Conservation (phyloP, 2,888 invertebrate genomes). For the Neuroscelio doddi region DNA sequence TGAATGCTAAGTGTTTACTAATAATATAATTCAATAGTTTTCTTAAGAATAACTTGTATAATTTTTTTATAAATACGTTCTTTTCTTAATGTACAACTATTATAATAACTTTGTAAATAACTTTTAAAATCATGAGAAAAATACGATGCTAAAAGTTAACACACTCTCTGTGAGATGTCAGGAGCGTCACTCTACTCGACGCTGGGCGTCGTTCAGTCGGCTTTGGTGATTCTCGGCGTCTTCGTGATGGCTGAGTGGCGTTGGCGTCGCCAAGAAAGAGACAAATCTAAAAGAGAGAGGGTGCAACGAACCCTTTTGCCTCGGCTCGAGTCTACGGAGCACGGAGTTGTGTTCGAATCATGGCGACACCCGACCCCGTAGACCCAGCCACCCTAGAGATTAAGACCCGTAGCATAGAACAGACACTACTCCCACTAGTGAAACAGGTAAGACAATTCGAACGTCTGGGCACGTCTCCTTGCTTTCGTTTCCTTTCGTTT, state of each 20-base stretch:
- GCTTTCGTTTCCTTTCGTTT: slow-evolving; percentile 3
- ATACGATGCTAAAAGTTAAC: not conserved
- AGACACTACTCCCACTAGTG: slow-evolving; percentile 93
- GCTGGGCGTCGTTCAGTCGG: slow-evolving; percentile 39
- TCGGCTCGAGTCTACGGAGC: slow-evolving; percentile 65
- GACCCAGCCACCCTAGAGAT: slow-evolving; percentile 82
- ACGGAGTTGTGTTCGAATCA: slow-evolving; percentile 73
- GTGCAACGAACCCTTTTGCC: slow-evolving; percentile 69
- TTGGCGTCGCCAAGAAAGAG: slow-evolving; percentile 37
- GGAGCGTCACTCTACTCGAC: slow-evolving; percentile 42
- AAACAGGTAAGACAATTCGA: slow-evolving; percentile 84
- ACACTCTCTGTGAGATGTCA: slow-evolving; percentile 18
- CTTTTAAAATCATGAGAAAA: not conserved
- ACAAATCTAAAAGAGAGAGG: slow-evolving; percentile 44
- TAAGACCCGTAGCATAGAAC: slow-evolving; percentile 94
- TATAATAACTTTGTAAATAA: not conserved
- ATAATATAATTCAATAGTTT: too few relatives aligned
- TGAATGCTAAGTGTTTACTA: not conserved
- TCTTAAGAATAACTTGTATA: too few relatives aligned
- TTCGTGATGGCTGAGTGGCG: slow-evolving; percentile 44
- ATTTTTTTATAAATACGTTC: too few relatives aligned
- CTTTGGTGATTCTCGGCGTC: slow-evolving; percentile 39
- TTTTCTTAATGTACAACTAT: too few relatives aligned
- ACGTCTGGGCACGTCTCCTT: slow-evolving; percentile 3
- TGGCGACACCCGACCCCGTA: slow-evolving; percentile 78